These are phyloP conservation scores for Prochilodus magdalenae DNA, from an alignment of 2,113 vertebrate genomes.

Conservation along the genomic window DNA sequence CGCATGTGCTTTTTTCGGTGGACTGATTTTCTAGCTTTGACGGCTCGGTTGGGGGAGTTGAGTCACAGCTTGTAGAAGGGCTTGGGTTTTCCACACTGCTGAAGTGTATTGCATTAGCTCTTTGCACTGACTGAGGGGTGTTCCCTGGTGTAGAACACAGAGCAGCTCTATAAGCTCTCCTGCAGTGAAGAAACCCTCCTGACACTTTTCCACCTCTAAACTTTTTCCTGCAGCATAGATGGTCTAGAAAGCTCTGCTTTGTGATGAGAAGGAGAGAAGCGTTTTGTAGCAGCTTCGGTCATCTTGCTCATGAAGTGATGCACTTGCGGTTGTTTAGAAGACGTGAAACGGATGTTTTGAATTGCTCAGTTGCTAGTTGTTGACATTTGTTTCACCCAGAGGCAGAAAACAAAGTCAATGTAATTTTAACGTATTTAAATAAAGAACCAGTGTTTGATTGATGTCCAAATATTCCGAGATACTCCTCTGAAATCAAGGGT, in stretches of 20 bases:
- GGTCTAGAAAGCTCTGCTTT: neutral
- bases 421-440: no score
- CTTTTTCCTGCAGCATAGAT: neutral
- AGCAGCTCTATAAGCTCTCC: constrained; percentile 33
- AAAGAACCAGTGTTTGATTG: no score
- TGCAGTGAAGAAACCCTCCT: constrained; percentile 20
- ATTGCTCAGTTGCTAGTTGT: no score
- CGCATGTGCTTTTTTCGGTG: constrained; percentile 17
- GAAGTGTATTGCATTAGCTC: constrained; percentile 1
- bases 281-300: neutral
- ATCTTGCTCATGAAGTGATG: no score
- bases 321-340: no score
- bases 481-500: no score
- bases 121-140: constrained; percentile 37
- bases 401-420: no score
- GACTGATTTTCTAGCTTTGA: constrained; percentile 33
- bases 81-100: constrained; percentile 29
- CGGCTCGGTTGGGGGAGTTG: constrained; percentile 39
- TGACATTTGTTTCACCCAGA: no score
- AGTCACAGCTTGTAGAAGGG: constrained; percentile 24
- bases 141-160: constrained; percentile 43
- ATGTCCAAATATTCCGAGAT: no score
- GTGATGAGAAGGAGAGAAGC: neutral
- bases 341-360: no score
- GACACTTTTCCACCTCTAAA: neutral